phyloP scores from a whole-genome alignment of 1,140 invertebrate genomes.

The Daktulosphaira vitifoliae region DNA sequence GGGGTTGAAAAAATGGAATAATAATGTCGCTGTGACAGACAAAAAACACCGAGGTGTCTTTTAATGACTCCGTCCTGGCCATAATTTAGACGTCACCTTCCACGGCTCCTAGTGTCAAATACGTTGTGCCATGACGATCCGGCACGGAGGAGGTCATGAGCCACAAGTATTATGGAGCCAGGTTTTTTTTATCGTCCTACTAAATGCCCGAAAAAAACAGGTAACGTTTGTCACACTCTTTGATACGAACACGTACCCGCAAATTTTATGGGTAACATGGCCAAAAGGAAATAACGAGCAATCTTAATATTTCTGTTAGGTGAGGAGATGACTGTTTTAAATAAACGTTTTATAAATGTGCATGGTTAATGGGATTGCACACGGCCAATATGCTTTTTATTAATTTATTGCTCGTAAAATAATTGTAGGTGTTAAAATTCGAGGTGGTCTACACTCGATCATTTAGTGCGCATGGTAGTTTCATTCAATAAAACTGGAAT shows the following conservation, averaged over 20 bases:
- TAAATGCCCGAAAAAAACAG: background rate
- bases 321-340: background rate
- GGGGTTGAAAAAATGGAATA: constrained; percentile 14
- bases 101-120: constrained; percentile 17
- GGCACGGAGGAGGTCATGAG: background rate
- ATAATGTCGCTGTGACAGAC: constrained; percentile 1
- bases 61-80: constrained; percentile 25
- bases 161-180: background rate
- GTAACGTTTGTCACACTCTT: constrained; percentile 14
- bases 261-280: constrained; percentile 21
- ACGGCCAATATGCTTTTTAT: too few relatives aligned
- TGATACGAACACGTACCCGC: constrained; percentile 28
- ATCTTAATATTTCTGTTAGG: constrained; percentile 10
- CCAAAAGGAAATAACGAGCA: background rate
- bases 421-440: too few relatives aligned
- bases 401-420: too few relatives aligned
- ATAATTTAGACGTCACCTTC: constrained; percentile 28
- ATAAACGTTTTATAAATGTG: background rate
- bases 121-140: background rate
- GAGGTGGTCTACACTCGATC: too few relatives aligned
- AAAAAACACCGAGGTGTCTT: constrained; percentile 8
- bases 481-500: too few relatives aligned
- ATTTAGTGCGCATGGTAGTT: too few relatives aligned
- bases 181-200: constrained; percentile 8
- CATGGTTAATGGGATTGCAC: too few relatives aligned